Base-by-base conservation (phyloP, 2,888 invertebrate species). In the Lasioglossum malachurum region DNA sequence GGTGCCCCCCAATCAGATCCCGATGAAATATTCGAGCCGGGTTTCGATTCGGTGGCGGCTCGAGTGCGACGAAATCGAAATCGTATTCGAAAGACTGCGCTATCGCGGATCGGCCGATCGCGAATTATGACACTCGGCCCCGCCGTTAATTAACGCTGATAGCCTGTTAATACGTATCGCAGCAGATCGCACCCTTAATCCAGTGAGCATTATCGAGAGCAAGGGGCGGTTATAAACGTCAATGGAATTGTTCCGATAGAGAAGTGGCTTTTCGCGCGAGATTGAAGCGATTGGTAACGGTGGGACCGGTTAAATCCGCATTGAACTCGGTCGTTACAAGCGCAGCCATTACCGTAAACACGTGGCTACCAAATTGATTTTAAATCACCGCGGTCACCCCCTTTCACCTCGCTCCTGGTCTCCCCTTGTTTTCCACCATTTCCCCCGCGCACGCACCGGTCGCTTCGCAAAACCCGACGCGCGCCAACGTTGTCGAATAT, bases 301-400 rank as follows among this genome's bases (percentile, higher is more conserved):
- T 74, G 80, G 16, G 74, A 64, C 64, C 76, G 89, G 88, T 91
- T 91, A 90, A 90, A 90, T 84, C 83, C 84, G 79, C 86, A 82
- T 85, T 82, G 84, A 89, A 84, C 78, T 83, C 82, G 80, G 67
- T 71, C 75, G 84, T 87, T 86, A 87, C 87, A 82, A 83, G 84
- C 84, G 53, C 72, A 73, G 83, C 89, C 87, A 90, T 91, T 91
- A 92, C 87, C 92, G 89, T 89, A 90, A 91, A 91, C 89, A 88
- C 84, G 89, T 72, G 78, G 78, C 85, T 79, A 75, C 87, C 84
- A 88, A 91, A 92, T 90, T 88, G 87, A 92, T 92, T 89, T 87
- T 87, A 89, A 91, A 91, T 88, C 87, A 83, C 75, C 79, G 76
- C 71, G 74, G 76, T 69, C 49, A 7, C 12, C 78, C 64, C 31